These are phyloP conservation scores for Eurosta solidaginis DNA, from an alignment of 1,140 invertebrate species.

Conservation along the genomic window DNA sequence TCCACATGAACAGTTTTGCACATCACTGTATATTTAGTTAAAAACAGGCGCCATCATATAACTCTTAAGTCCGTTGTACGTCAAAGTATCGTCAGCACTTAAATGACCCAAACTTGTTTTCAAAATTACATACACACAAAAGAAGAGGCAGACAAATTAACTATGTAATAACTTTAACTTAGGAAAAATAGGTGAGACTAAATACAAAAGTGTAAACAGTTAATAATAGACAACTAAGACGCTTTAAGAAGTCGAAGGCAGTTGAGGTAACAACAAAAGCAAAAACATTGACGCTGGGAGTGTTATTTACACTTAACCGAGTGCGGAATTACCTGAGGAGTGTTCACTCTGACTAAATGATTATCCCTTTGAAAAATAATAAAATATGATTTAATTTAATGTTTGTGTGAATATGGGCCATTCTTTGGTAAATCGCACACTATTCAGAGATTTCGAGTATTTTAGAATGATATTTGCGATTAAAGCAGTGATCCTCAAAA, in stretches of 20 bases:
- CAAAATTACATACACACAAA: neutral
- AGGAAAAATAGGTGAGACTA: neutral
- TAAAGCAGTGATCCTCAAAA: no score
- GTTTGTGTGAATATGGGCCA: no score
- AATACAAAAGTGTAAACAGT: neutral
- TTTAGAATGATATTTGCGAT: no score
- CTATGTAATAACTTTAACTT: slow-evolving; percentile 13
- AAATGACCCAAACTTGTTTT: neutral
- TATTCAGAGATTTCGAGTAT: no score
- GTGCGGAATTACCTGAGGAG: neutral
- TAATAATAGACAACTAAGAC: neutral
- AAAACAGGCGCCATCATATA: neutral
- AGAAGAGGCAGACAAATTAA: neutral
- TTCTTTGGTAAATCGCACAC: no score
- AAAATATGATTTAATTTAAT: slow-evolving; percentile 13
- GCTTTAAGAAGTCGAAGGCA: neutral
- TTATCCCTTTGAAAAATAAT: neutral
- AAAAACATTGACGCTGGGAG: neutral
- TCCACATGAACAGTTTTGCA: no score
- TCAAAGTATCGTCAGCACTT: neutral
- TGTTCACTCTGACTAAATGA: neutral
- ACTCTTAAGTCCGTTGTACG: neutral
- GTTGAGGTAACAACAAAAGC: neutral
- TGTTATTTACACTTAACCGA: neutral
- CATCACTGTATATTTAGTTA: no score